Evolutionary conservation across 2,888 invertebrate genomes (phyloP), one percentile per base, ranked within the genome.

Genomic region (Dryadula phaetusa): DNA sequence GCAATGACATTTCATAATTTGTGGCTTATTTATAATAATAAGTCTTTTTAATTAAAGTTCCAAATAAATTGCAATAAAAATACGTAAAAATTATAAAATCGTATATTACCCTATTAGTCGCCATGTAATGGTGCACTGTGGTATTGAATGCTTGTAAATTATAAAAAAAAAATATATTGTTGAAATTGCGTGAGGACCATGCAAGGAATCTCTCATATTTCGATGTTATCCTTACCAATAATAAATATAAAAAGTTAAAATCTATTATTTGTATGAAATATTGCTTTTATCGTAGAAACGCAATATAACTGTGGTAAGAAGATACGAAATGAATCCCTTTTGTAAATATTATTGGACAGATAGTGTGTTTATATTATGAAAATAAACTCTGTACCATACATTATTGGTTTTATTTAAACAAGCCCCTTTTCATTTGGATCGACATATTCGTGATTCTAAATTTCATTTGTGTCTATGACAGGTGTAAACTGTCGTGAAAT

Each of bases 301-400:
- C 28, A 60, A 56, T 56, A 40, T 12, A 40, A 40, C 53, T 52
- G 62, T 67, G 63, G 62, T 70, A 66, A 74, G 58, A 72, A 62
- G 58, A 71, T 65, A 70, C 65, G 69, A 72, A 79, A 74, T 75
- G 77, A 78, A 80, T 71, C 79, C 77, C 73, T 77, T 74, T 79
- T 91, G 91, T 90, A 90, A 86, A 92, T 91, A 90, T 84, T 85
- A 85, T 85, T 87, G 85, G 83, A 81, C 79, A 81, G 79, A 80
- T 75, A 75, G 75, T 79, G 89, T 90, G 83, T 88, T 90, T 87
- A 87, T 88, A 86, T 82, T 82, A 86, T 84, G 81, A 83, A 85
- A 90, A 90, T 90, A 89, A 92, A 91, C 83, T 87, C 85, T 91
- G 86, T 90, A 91, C 85, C 85, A 88, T 87, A 87, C 71, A 73